Evolutionary conservation across 2,888 invertebrate genomes (phyloP), one percentile per base, ranked within the genome.

Genomic region (Agriopis marginaria): DNA sequence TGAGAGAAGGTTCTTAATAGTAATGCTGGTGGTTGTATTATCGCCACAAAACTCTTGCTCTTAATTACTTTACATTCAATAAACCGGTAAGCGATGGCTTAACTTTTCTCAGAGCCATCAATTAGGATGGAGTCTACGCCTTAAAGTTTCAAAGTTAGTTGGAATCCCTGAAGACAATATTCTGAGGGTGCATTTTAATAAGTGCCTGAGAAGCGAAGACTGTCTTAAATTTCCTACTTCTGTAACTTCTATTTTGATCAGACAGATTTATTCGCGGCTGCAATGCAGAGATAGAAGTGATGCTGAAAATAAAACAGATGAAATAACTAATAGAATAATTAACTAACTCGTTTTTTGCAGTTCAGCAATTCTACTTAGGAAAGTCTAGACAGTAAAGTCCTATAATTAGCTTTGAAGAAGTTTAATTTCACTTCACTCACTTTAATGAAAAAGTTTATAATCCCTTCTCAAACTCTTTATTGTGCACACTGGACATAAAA

Each of bases 71-170:
- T 64, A 61, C 66, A 73, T 74, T 73, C 65, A 74, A 75, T 75
- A 75, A 73, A 67, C 70, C 56, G 61, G 66, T 65, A 68, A 70
- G 63, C 53, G 66, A 74, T 73, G 71, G 68, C 67, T 59, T 64
- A 75, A 75, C 72, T 75, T 74, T 66, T 68, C 63, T 61, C 69
- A 64, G 74, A 54, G 32, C 65, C 69, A 66, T 73, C 72, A 75
- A 74, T 74, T 77, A 74, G 60, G 69, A 54, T 65, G 64, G 49
- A 63, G 63, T 73, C 66, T 64, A 70, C 73, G 58, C 67, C 65
- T 65, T 59, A 61, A 75, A 73, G 69, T 68, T 72, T 69, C n/a
- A 55, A 70, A 69, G 70, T 74, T 66, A 60, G 42, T 69, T 14
- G 51, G 63, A 69, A 66, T 69, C 58, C 66, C 73, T 62, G 68